These are phyloP conservation scores for Spondyliosoma cantharus DNA, from an alignment of 2,797 vertebrate genomes.

Conservation along the genomic window DNA sequence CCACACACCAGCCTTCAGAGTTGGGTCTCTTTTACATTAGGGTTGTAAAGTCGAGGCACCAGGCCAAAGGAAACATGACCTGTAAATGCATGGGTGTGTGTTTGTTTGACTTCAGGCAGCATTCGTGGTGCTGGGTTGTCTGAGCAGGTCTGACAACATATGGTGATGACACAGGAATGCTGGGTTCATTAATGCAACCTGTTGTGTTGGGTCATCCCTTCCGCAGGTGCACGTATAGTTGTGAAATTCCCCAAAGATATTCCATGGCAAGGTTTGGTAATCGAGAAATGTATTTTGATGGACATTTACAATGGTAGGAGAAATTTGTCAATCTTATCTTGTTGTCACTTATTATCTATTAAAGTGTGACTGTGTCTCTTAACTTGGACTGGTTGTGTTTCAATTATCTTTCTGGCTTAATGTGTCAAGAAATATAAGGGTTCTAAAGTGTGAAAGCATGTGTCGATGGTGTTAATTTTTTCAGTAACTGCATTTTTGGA, in stretches of 20 bases:
- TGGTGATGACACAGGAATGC: slow-evolving; percentile 41
- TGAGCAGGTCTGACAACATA: slow-evolving; percentile 58
- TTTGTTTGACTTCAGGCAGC: background rate
- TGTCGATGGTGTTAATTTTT: background rate
- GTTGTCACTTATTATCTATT: background rate
- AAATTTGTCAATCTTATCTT: background rate
- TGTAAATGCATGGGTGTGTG: background rate
- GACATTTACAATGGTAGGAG: background rate
- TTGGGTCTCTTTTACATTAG: background rate
- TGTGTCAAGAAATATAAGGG: background rate
- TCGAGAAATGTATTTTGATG: background rate
- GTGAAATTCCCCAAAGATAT: background rate
- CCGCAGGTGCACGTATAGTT: background rate
- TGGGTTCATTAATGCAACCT: background rate
- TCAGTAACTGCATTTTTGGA: background rate
- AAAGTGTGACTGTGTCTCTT: background rate
- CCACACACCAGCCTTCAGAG: background rate
- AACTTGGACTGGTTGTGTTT: background rate
- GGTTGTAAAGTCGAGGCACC: background rate
- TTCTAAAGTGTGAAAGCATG: background rate
- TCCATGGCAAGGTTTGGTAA: background rate
- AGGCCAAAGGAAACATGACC: background rate
- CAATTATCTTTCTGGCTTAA: background rate
- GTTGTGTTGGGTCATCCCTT: background rate
- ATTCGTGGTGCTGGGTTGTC: background rate